Evolutionary conservation across 2,113 vertebrate species (phyloP).

Genomic region (Gallinago undulata): DNA sequence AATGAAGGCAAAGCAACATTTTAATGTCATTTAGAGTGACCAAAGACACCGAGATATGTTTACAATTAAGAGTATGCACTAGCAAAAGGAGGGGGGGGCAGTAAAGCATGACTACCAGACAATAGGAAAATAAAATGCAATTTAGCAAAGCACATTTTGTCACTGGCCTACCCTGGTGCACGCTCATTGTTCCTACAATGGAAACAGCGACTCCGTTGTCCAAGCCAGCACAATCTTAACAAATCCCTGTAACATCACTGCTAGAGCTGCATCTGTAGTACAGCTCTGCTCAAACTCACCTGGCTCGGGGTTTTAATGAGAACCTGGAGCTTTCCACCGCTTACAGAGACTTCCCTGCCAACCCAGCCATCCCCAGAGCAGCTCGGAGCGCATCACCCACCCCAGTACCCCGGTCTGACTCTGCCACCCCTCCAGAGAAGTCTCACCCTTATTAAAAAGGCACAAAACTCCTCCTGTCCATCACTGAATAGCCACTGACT

Average conservation of each 20-base stretch:
- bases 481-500: neutral
- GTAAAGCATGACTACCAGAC: neutral
- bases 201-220: neutral
- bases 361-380: neutral
- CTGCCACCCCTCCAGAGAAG: neutral
- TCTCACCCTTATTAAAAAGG: neutral
- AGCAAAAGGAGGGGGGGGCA: neutral
- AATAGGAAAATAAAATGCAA: neutral
- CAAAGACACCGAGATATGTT: conserved; percentile 24
- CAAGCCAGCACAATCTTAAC: neutral
- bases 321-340: neutral
- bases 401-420: neutral
- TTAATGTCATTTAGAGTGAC: neutral
- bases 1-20: neutral
- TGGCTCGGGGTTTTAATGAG: neutral
- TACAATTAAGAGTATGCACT: neutral
- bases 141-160: neutral
- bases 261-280: neutral
- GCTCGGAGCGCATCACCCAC: rapidly evolving
- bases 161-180: neutral
- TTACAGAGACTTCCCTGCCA: neutral
- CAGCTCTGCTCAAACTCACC: neutral
- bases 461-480: neutral
- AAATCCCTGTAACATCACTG: neutral
- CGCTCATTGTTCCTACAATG: rapidly evolving